Base-by-base conservation (phyloP, 2,797 vertebrate species). In the Eurystomus glaucurus region DNA sequence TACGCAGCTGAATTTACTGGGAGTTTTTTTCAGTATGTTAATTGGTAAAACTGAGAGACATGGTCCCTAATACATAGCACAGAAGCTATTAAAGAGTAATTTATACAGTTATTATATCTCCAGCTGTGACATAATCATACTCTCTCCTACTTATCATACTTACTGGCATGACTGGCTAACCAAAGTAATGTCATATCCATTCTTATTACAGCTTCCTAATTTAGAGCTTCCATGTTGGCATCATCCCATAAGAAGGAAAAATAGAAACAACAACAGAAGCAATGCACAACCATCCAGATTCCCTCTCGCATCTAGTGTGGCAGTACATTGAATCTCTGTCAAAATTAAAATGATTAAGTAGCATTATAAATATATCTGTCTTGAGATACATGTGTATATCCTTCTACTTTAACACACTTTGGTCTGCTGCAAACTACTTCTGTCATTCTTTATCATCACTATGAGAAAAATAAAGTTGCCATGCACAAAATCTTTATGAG, bases 81-180 rank as follows among this genome's bases (percentile, higher is more conserved):
- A 91, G 92, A 89, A 82, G 18, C 70, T 96, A 96, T 92, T 93
- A 96, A 89, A 87, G 60, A 87, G 62, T 79, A 95, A 96, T 96
- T 97, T 94, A 96, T 92, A 87, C 52, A 87, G 80, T 92, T 96
- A 97, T 96, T 95, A 83, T 92, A 50, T 85, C 70, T 95, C 85
- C 95, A 93, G 81, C 91, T 96, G 89, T 92, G 90, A 91, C 81
- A 95, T 88, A 91, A 91, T 96, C 75, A n/a, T 93, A 65, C 58
- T 57, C 43, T 89, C 72, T 66, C 46, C 48, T 72, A 46, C 46
- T 96, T 93, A 82, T 43, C 85, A 69, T 79, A 89, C n/a, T 87
- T 89, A 68, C 29, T 31, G 21, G 16, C 65, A 48, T 77, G 88
- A 96, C 20, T 61, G 31, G 46, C 62, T 91, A 85, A 93, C 55